Base-by-base conservation (phyloP, 2,797 vertebrate species). In the Neostethus bicornis region DNA sequence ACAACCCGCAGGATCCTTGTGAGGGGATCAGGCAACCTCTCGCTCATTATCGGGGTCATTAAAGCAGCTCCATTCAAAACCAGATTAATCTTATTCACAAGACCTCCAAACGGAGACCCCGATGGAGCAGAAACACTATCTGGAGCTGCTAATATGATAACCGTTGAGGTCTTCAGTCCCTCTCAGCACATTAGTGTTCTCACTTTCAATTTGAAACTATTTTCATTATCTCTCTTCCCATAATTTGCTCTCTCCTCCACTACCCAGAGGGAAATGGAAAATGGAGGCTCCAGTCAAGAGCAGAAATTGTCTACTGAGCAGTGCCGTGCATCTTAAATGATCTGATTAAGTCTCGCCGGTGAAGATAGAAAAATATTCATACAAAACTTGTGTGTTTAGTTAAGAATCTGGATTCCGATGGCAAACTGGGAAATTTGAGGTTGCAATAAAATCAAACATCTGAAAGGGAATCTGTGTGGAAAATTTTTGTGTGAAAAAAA, bases 141-240 rank as follows among this genome's bases (percentile, higher is more conserved):
- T 87, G 85, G 73, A 87, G 82, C 86, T 81, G 78, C 86, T 93
- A 91, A 92, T 92, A 90, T 91, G 92, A 92, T 92, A 92, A 92
- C 85, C 56, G 75, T 72, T 44, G 81, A 87, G 89, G 86, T 91
- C 85, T 84, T 83, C 78, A 28, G 78, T 88, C 86, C 85, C 90
- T 91, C 90, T 90, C 87, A 91, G 87, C 90, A 79, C 87, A 91
- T 92, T 91, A 90, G 86, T 60, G 81, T 86, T 86, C 87, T 84
- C 87, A 80, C 87, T 89, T 91, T 91, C 90, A 91, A 92, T 90
- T 88, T 90, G 76, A 90, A 90, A 91, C 84, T 89, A 91, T 91
- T 92, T 89, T 89, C 89, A 89, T 92, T 92, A 90, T 89, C 88
- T 86, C 84, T 77, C 84, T 60, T 57, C 72, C 79, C 77, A 80